Percentiles rank a stretch among this genome's conserved stretches.
phyloP scores from a whole-genome alignment of 2,113 vertebrate species.

The Eonycteris spelaea region DNA sequence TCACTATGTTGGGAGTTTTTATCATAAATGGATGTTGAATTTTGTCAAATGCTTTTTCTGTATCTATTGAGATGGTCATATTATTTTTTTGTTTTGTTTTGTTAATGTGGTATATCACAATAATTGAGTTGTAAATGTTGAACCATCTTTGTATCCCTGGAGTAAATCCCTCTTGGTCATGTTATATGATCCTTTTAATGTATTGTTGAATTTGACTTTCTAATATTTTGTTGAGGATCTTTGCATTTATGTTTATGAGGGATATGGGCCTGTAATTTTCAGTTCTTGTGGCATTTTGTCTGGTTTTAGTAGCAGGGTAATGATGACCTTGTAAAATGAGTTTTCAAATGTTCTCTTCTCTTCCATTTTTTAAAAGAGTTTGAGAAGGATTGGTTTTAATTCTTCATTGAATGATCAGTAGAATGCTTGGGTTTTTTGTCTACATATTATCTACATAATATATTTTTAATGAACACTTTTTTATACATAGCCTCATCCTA shows the following conservation, averaged over 20 bases:
- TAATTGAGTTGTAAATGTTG: background rate
- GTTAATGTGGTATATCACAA: background rate
- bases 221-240: background rate
- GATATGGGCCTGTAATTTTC: background rate
- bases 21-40: background rate
- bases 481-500: background rate
- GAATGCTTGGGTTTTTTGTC: background rate
- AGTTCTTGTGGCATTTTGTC: background rate
- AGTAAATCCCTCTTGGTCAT: background rate
- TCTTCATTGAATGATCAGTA: background rate
- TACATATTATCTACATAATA: background rate
- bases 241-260: background rate
- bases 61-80: background rate
- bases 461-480: background rate
- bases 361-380: background rate
- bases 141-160: background rate
- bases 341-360: background rate
- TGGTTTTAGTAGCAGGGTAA: background rate
- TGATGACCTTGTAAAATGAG: background rate
- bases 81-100: background rate
- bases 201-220: background rate
- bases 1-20: background rate
- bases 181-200: background rate
- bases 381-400: background rate
- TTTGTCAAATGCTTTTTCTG: background rate